Conservation (phyloP, 2,113 vertebrate species). For the Epinephelus fuscoguttatus region DNA sequence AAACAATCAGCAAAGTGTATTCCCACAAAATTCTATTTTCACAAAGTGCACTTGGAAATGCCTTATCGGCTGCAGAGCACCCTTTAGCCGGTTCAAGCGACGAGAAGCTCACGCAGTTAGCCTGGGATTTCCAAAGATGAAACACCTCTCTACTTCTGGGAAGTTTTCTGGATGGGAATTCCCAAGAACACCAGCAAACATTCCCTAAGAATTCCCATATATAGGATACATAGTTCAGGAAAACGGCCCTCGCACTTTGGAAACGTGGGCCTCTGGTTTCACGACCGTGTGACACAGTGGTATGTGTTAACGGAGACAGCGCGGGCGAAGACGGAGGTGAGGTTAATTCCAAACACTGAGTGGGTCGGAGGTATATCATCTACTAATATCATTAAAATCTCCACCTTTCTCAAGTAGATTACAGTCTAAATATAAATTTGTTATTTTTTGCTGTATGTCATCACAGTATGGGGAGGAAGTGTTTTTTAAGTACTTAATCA, state of each 20-base stretch:
- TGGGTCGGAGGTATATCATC: neutral
- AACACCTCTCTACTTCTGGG: slow-evolving; percentile 62
- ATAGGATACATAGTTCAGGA: slow-evolving; percentile 15
- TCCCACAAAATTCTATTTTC: slow-evolving; percentile 70
- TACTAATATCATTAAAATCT: neutral
- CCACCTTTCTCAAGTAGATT: neutral
- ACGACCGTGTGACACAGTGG: slow-evolving; percentile 12
- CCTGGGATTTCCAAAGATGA: slow-evolving; percentile 51
- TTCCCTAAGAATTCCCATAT: slow-evolving; percentile 23
- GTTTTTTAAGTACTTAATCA: too few relatives aligned
- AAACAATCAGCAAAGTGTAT: slow-evolving; percentile 74
- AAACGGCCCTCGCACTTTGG: slow-evolving; percentile 5
- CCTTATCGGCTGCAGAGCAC: slow-evolving; percentile 33
- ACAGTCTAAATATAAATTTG: neutral
- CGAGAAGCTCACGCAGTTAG: slow-evolving; percentile 31
- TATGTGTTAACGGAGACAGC: neutral
- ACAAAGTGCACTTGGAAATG: slow-evolving; percentile 65
- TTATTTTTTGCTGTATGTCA: neutral
- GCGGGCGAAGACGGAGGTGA: neutral
- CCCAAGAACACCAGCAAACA: slow-evolving; percentile 53
- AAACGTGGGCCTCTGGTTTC: slow-evolving; percentile 43
- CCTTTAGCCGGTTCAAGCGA: slow-evolving; percentile 24
- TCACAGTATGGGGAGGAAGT: too few relatives aligned
- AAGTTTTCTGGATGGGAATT: slow-evolving; percentile 56
- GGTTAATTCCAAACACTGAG: neutral